Conservation (phyloP, 2,113 vertebrate genomes). For the Rhinolophus sinicus region DNA sequence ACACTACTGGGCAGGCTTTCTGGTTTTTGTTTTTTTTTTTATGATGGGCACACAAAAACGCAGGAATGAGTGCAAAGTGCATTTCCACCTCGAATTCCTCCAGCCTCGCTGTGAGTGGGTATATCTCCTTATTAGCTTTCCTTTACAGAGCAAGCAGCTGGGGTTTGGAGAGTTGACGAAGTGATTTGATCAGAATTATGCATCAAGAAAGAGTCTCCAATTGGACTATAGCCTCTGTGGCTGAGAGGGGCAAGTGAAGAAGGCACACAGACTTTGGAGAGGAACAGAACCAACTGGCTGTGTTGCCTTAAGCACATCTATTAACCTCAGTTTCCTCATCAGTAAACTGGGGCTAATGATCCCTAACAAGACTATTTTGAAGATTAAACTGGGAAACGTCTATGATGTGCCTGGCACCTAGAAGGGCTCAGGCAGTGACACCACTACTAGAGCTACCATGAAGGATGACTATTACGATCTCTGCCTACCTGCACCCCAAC, state of each 20-base stretch:
- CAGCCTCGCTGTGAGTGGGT: accelerated
- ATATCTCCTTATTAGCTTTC: not conserved
- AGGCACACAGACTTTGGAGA: too few species aligned
- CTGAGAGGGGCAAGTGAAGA: too few species aligned
- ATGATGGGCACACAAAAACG: accelerated
- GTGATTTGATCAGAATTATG: not conserved
- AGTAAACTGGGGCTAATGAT: not conserved
- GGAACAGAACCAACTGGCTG: accelerated
- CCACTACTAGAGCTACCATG: accelerated
- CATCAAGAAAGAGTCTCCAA: not conserved
- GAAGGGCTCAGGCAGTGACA: too few species aligned
- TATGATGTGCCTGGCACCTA: accelerated
- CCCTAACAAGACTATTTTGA: not conserved
- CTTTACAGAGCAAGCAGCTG: not conserved
- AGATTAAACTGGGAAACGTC: not conserved
- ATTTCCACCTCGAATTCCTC: not conserved
- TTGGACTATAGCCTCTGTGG: not conserved
- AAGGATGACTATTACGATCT: not conserved
- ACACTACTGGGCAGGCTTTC: too few species aligned
- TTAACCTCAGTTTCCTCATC: not conserved
- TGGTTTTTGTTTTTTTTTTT: too few species aligned
- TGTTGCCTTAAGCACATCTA: not conserved
- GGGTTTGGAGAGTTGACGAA: not conserved
- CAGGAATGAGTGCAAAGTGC: too few species aligned
- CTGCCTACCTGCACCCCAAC: not conserved